Evolutionary conservation across 2,888 invertebrate species (phyloP).

Genomic region (Pseudeuparius sepicola): DNA sequence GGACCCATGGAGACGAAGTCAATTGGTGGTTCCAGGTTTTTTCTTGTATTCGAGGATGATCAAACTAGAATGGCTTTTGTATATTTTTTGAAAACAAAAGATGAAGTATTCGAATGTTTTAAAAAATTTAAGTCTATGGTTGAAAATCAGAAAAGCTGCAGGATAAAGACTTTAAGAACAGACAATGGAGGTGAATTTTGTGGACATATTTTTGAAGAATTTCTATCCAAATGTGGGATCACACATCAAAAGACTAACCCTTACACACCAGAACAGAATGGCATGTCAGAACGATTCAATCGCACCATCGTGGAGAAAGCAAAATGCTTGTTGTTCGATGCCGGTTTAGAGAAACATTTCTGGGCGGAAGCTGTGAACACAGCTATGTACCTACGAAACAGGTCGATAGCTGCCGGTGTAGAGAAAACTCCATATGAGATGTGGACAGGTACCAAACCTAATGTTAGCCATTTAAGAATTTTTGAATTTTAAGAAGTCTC

Average conservation of each 20-base stretch:
- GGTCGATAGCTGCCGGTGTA: constrained; percentile 14
- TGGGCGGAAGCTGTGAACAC: constrained; percentile 27
- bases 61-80: constrained; percentile 17
- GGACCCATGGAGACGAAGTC: too few relatives aligned
- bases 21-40: constrained; percentile 21
- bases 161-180: constrained; percentile 18
- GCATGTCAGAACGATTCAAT: constrained; percentile 24
- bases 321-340: constrained; percentile 25
- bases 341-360: constrained; percentile 22
- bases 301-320: constrained; percentile 25
- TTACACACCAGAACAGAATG: constrained; percentile 22
- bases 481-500: constrained; percentile 29
- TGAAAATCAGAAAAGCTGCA: constrained; percentile 17
- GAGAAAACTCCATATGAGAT: constrained; percentile 29
- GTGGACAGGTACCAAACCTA: constrained; percentile 28
- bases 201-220: constrained; percentile 18
- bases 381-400: constrained; percentile 24
- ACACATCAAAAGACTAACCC: constrained; percentile 18
- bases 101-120: too few relatives aligned
- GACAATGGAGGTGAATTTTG: constrained; percentile 20
- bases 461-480: constrained; percentile 27
- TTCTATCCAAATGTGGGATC: constrained; percentile 18
- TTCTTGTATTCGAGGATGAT: constrained; percentile 18
- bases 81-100: constrained; percentile 19
- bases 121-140: constrained; percentile 15